These are phyloP conservation scores for Pantherophis vulpinus DNA, from an alignment of 2,797 vertebrate species.

Conservation along the genomic window DNA sequence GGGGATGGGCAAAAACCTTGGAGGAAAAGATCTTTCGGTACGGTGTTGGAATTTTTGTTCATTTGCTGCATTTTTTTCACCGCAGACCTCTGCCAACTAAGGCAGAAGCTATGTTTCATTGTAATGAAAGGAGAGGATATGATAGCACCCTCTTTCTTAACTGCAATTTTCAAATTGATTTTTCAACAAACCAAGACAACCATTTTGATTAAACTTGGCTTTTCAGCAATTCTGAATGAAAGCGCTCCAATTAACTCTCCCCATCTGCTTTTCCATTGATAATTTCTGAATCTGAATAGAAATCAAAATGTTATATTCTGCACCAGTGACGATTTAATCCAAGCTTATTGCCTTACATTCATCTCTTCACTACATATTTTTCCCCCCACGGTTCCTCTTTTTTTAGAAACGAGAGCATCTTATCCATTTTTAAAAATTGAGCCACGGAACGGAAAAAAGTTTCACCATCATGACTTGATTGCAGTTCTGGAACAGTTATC, in stretches of 20 bases:
- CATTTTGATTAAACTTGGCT: conserved; percentile 47
- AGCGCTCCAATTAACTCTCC: conserved; percentile 44
- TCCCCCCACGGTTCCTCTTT: not conserved
- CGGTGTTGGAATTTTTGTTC: too few species aligned
- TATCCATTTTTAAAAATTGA: not conserved
- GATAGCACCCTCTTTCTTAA: not conserved
- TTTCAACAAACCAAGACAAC: conserved; percentile 37
- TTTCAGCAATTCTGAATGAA: conserved; percentile 53
- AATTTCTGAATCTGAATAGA: conserved; percentile 45
- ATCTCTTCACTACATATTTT: not conserved
- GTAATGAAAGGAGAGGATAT: not conserved
- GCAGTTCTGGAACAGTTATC: not conserved
- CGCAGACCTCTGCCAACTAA: not conserved
- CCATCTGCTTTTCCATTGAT: conserved; percentile 58
- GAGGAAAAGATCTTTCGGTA: not conserved
- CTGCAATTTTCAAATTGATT: conserved; percentile 31
- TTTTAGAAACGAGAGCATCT: not conserved
- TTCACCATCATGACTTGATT: not conserved
- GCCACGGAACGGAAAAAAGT: not conserved
- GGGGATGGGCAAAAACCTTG: not conserved
- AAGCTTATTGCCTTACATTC: not conserved
- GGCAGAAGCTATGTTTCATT: conserved; percentile 20
- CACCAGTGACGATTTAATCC: not conserved
- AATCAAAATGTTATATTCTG: conserved; percentile 42
- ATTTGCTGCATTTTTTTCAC: not conserved